Base-by-base conservation (phyloP, 1,140 invertebrate genomes). In the Gonatopus flavifemur region DNA sequence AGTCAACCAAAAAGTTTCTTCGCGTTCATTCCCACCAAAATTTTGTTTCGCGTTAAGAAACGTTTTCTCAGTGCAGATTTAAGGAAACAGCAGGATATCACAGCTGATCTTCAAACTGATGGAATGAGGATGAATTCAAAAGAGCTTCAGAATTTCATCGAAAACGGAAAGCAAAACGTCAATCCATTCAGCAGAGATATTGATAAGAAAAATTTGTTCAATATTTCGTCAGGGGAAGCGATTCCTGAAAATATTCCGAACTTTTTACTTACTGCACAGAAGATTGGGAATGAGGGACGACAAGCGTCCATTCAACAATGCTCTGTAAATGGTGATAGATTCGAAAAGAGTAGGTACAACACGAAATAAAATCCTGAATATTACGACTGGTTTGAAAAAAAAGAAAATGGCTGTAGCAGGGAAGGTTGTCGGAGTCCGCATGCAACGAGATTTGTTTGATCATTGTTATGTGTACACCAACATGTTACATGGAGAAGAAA, bases 281-380 rank as follows among this genome's bases (percentile, higher is more conserved):
- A 47, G 12, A 39, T 13, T 1, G 60, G 54, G 22, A 30, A 57
- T 47, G 10, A 43, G 13, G 36, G 31, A 50, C 51, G 55, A 10
- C n/a, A 51, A 28, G 32, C 37, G 10, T 66, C 64, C 44, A 60
- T 64, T 31, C 12, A 16, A 16, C 49, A 59, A 56, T 66, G 66
- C 50, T 19, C 43, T 22, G 22, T 40, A 30, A 42, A 52, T 46
- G 25, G 42, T 24, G 41, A 43, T 22, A 47, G 64, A 59, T 64
- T 68, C 49, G 59, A 66, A 45, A 51, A 30, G 24, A 20, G 31
- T n/a, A n/a, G n/a, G n/a, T 18, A 66, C 66, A 13, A 35, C 18
- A n/a, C 35, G 44, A 22, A 60, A 59, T 28, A 61, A 60, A 57
- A 49, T 69, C 13, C 40, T 50, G 3, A 59, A 33, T 32, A 66